Percentiles rank a stretch among this genome's conserved stretches.
phyloP scores from a whole-genome alignment of 1,140 invertebrate species.

The Heliconius congener region DNA sequence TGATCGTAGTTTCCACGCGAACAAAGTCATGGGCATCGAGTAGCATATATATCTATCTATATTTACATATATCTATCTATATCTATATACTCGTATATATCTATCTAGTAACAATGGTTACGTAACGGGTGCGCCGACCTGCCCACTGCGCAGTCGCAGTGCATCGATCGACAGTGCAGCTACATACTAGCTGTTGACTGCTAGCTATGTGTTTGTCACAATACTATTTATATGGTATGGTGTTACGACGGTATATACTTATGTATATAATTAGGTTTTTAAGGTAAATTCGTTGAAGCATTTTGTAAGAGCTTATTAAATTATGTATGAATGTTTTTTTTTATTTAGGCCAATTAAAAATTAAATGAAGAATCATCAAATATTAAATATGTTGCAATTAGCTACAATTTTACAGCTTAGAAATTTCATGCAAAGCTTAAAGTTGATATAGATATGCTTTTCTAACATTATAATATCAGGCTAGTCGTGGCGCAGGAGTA shows the following conservation, averaged over 20 bases:
- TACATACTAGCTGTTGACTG: background rate
- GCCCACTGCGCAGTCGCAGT: constrained; percentile 62
- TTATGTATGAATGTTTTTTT: background rate
- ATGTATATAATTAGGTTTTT: constrained; percentile 35
- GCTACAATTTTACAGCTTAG: too few species aligned
- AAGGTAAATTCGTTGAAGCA: constrained; percentile 25
- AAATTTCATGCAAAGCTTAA: too few species aligned
- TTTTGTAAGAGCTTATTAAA: background rate
- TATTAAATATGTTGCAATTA: too few species aligned
- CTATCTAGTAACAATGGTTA: constrained; percentile 34
- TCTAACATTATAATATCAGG: too few species aligned
- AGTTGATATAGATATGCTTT: too few species aligned
- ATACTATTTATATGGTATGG: constrained; percentile 16
- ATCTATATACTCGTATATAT: background rate
- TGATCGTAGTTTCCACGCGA: too few species aligned
- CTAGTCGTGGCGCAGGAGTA: too few species aligned
- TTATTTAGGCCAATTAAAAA: too few species aligned
- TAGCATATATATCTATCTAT: too few species aligned
- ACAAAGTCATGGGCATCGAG: too few species aligned
- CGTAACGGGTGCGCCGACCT: constrained; percentile 64
- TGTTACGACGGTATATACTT: constrained; percentile 33
- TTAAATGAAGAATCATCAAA: too few species aligned
- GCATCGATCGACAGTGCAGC: constrained; percentile 65
- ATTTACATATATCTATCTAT: too few species aligned
- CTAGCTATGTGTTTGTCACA: constrained; percentile 31